A percentile compares a stretch with the other conserved stretches of the same genome.
Evolutionary conservation across 2,888 invertebrate species (phyloP).

Genomic region (Bimastos eiseni): DNA sequence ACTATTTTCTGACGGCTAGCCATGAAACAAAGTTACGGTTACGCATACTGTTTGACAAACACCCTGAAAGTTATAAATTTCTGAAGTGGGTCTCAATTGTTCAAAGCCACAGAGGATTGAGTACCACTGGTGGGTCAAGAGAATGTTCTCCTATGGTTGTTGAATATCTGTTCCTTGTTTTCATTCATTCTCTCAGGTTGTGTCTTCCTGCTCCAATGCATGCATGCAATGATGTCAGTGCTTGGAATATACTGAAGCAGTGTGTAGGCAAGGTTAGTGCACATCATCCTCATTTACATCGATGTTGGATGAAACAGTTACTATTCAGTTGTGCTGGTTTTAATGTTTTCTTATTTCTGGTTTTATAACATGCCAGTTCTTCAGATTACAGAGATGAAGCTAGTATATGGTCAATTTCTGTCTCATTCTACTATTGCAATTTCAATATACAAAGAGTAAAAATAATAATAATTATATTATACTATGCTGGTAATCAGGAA

Average conservation of each 20-base stretch:
- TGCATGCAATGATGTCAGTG: conserved; percentile 73
- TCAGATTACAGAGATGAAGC: too few relatives aligned
- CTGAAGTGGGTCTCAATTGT: not conserved
- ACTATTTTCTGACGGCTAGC: too few relatives aligned
- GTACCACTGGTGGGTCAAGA: not conserved
- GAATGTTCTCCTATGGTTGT: not conserved
- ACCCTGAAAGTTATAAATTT: not conserved
- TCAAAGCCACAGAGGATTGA: not conserved
- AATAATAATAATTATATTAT: too few relatives aligned
- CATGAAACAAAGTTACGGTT: too few relatives aligned
- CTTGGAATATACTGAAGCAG: conserved; percentile 88
- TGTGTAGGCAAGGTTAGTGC: conserved; percentile 69
- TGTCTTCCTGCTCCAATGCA: conserved; percentile 63
- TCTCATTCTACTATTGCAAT: too few relatives aligned
- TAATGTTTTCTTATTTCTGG: not conserved
- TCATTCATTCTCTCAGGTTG: conserved; percentile 49
- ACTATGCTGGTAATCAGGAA: too few relatives aligned
- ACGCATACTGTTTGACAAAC: not conserved
- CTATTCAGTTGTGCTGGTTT: not conserved
- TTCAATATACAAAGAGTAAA: too few relatives aligned
- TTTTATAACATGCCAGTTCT: not conserved
- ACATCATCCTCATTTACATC: not conserved
- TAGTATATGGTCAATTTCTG: too few relatives aligned
- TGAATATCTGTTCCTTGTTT: not conserved
- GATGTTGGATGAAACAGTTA: not conserved